Conservation (phyloP, 2,797 vertebrate genomes). For the Knipowitschia caucasica region DNA sequence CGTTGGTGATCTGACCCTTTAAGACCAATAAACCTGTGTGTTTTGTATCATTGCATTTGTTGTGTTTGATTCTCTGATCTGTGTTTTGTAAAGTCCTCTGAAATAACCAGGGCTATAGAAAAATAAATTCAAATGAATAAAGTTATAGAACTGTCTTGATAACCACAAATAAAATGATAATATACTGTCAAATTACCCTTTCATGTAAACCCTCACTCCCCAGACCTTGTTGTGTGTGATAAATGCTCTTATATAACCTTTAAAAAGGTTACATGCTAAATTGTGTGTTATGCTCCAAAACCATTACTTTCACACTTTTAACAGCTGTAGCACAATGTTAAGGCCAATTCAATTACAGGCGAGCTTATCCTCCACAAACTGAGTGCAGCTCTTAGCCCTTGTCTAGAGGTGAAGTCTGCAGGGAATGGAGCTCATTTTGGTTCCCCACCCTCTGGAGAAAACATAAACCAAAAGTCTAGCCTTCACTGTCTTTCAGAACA, state of each 20-base stretch:
- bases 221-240: neutral
- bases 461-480: constrained; percentile 19
- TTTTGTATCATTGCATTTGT: too few relatives aligned
- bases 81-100: too few relatives aligned
- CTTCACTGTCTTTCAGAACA: constrained; percentile 27
- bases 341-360: constrained; percentile 53
- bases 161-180: too few relatives aligned
- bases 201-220: neutral
- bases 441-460: constrained; percentile 30
- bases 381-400: constrained; percentile 34
- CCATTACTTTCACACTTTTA: constrained; percentile 33
- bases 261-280: constrained; percentile 26
- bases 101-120: too few relatives aligned
- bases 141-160: too few relatives aligned
- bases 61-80: too few relatives aligned
- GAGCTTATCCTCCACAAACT: constrained; percentile 40
- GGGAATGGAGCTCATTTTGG: constrained; percentile 46
- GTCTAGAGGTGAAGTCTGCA: constrained; percentile 46
- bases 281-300: constrained; percentile 26
- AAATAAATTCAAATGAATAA: too few relatives aligned
- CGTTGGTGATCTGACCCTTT: too few relatives aligned
- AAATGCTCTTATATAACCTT: constrained; percentile 11
- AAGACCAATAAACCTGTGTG: too few relatives aligned
- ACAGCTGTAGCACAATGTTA: constrained; percentile 21
- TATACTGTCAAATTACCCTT: too few relatives aligned